Conservation (phyloP, 2,888 invertebrate genomes). For the Latrodectus elegans region DNA sequence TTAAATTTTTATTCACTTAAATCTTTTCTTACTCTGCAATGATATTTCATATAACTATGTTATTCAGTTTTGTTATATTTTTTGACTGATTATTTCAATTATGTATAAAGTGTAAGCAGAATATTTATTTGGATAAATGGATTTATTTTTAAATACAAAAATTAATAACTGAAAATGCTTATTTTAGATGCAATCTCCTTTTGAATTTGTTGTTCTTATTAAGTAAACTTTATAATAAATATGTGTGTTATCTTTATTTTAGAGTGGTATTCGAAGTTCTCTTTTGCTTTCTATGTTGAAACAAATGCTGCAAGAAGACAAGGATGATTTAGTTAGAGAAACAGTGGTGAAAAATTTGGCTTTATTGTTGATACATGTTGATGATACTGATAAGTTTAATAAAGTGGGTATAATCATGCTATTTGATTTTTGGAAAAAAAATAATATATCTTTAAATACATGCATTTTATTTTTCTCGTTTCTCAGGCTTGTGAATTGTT, state of each 20-base stretch:
- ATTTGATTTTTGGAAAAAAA: not conserved
- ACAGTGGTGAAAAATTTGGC: constrained; percentile 81
- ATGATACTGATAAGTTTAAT: constrained; percentile 81
- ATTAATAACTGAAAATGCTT: too few species aligned
- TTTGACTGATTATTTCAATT: too few species aligned
- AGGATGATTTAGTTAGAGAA: constrained; percentile 80
- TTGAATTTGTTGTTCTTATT: too few species aligned
- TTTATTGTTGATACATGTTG: constrained; percentile 80
- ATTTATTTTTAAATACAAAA: too few species aligned
- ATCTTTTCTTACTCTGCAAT: too few species aligned
- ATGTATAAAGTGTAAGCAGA: too few species aligned
- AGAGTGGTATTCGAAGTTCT: constrained; percentile 80
- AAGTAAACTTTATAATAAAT: too few species aligned
- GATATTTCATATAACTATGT: too few species aligned
- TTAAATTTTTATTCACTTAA: too few species aligned
- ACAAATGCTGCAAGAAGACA: constrained; percentile 82
- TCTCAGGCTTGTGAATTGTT: constrained; percentile 77
- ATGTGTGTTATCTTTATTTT: not conserved
- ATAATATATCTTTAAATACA: not conserved
- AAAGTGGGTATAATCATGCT: constrained; percentile 72
- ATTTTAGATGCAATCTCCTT: too few species aligned
- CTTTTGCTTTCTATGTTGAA: constrained; percentile 83
- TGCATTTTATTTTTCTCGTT: not conserved
- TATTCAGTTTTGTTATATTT: too few species aligned
- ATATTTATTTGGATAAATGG: too few species aligned